These are phyloP conservation scores for Paradoxurus hermaphroditus DNA, from an alignment of 2,113 vertebrate species.

Conservation along the genomic window DNA sequence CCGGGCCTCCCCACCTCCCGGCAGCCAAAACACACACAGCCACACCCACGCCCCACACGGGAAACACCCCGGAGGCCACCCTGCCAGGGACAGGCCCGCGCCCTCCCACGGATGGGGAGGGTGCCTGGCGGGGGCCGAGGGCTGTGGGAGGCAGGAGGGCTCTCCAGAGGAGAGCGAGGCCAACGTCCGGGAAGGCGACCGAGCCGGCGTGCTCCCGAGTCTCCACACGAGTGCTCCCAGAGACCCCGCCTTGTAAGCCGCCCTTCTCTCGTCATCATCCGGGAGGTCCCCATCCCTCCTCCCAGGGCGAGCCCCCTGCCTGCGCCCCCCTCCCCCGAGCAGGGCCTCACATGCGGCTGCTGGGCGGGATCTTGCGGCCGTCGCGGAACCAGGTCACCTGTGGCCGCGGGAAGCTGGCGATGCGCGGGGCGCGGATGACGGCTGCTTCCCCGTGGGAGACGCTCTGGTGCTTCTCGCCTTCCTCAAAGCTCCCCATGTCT, in stretches of 20 bases:
- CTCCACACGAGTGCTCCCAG: accelerated
- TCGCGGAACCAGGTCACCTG: slow-evolving; percentile 99
- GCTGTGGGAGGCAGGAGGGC: not conserved
- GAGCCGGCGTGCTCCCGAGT: not conserved
- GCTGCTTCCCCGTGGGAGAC: slow-evolving; percentile 96
- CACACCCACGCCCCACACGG: not conserved
- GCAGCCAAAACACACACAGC: slow-evolving; percentile 38
- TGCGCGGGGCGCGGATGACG: slow-evolving; percentile 89
- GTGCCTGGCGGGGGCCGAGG: not conserved
- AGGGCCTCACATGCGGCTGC: slow-evolving; percentile 94
- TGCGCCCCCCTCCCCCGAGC: not conserved
- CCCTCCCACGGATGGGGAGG: accelerated
- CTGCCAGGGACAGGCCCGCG: not conserved
- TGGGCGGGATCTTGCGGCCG: slow-evolving; percentile 96
- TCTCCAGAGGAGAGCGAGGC: not conserved
- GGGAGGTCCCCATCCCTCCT: not conserved
- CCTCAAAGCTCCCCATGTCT: slow-evolving; percentile 98
- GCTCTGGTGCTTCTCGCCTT: slow-evolving; percentile 86
- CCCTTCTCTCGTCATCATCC: not conserved
- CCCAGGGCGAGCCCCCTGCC: not conserved
- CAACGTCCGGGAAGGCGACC: not conserved
- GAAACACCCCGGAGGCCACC: not conserved
- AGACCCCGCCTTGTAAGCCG: not conserved
- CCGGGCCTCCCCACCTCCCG: not conserved
- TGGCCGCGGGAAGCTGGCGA: slow-evolving; percentile 95